Evolutionary conservation across 1,140 invertebrate species (phyloP), one percentile per base, ranked within the genome.

Genomic region (Euura saliciscinereae): DNA sequence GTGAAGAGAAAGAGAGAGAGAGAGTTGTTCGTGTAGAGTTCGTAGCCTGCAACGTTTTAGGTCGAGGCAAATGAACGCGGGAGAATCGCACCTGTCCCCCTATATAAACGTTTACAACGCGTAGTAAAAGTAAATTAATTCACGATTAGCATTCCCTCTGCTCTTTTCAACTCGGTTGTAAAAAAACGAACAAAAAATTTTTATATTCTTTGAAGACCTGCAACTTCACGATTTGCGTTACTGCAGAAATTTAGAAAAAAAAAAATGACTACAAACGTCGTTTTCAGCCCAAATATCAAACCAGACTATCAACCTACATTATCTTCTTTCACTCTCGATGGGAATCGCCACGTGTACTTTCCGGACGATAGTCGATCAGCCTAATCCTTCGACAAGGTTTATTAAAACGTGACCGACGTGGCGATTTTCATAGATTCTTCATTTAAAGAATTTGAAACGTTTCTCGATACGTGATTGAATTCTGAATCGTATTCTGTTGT

Each of bases 121-220:
- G 8, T n/a, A 59, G 51, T 59, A 59, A 59, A 59, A 59, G 51
- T 59, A 59, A 59, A 59, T 59, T 59, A 59, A 59, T 59, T 59
- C 51, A 59, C 51, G 51, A 59, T 59, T 59, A 59, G 51, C 51
- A 59, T 59, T 8, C 51, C 51, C 51, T 59, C 51, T 59, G 51
- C 28, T 28, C 28, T 28, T 28, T 28, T 28, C 28, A 28, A 28
- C 28, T 28, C 28, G 28, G 28, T 28, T 28, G 28, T 28, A 28
- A 28, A 28, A 28, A 28, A 28, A 28, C 0, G 1, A 28, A 1
- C 28, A 28, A 28, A 28, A 28, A 28, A 28, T 1, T 1, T 28
- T 28, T 28, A 28, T 28, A 28, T 28, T 28, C 28, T 28, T 28
- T 28, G 28, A 28, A 28, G 28, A 28, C 28, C 28, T 28, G 28